Conservation (phyloP, 2,888 invertebrate species). For the Papilio protenor region DNA sequence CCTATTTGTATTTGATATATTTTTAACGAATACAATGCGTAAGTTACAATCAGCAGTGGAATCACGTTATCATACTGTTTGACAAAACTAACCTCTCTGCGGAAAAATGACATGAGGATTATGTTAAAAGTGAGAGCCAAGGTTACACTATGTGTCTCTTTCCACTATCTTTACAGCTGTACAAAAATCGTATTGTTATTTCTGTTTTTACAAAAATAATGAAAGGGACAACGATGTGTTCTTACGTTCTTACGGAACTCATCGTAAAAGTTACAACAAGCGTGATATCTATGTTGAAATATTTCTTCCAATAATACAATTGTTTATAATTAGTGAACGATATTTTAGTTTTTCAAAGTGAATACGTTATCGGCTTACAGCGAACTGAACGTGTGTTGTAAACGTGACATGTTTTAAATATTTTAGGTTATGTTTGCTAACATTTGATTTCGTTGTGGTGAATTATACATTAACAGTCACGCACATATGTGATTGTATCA, state of each 20-base stretch:
- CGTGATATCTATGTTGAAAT: not conserved
- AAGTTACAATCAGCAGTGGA: constrained; percentile 3
- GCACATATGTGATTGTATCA: not conserved
- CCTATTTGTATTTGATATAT: constrained; percentile 19
- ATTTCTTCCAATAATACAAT: not conserved
- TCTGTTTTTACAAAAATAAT: not conserved
- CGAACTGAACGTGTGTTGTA: not conserved
- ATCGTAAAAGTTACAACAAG: not conserved
- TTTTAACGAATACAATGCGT: constrained; percentile 14
- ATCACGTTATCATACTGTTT: constrained; percentile 14
- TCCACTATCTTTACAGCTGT: not conserved
- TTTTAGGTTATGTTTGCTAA: constrained; percentile 11
- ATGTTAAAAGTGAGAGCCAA: not conserved
- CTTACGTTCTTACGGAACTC: not conserved
- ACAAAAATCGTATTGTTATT: not conserved
- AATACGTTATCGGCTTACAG: not conserved
- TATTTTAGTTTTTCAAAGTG: constrained; percentile 3
- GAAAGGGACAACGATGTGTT: not conserved
- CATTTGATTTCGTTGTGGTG: constrained; percentile 6
- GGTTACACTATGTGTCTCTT: not conserved
- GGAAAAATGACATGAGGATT: constrained; percentile 11
- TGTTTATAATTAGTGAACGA: not conserved
- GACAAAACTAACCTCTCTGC: constrained; percentile 8
- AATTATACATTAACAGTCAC: constrained; percentile 1
- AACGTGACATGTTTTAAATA: constrained; percentile 20